Base-by-base conservation (phyloP, 2,888 invertebrate species). In the Isoperla grammatica region DNA sequence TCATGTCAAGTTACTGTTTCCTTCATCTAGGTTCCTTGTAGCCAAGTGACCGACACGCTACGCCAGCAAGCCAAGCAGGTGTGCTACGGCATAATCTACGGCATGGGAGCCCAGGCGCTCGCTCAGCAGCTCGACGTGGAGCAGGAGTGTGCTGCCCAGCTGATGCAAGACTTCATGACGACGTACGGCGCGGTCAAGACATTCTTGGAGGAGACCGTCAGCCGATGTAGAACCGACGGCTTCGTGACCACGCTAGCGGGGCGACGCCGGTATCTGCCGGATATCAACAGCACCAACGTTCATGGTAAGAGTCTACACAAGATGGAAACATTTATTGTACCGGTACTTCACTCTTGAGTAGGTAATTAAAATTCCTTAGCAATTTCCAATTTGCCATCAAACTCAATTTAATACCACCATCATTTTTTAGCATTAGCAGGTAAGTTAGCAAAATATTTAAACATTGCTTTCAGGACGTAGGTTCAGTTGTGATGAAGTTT, bases 51-150 rank as follows among this genome's bases (percentile, higher is more conserved):
- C 40, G 84, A 86, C 59, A 81, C 82, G 60, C 79, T 91, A 67
- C 80, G 97, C 48, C 90, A 94, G 69, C 87, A 88, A 69, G 89
- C 95, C 3, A 95, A 96, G 74, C 86, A 94, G 76, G 82, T 97
- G 29, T 95, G 95, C 72, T 98, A 98, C 75, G 97, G 95, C 5
- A 93, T 99, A 69, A 87, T 99, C 60, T 99, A 99, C 73, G 99
- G 98, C 6, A 98, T 98, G 87, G 95, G 97, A 1, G 80, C 83
- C 61, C 88, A 83, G 69, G 82, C 90, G 0, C 77, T 99, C 29
- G 84, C 89, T 0, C 88, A 90, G 62, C 84, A 87, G 64, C 77
- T 98, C 37, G 84, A 85, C 59, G 84, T 95, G 9, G 80, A 82
- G 0, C 90, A 90, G 73, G 77, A 83, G 49, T 89, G 93, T 68